Conservation (phyloP, 2,113 vertebrate species). For the Rhinichthys klamathensis region DNA sequence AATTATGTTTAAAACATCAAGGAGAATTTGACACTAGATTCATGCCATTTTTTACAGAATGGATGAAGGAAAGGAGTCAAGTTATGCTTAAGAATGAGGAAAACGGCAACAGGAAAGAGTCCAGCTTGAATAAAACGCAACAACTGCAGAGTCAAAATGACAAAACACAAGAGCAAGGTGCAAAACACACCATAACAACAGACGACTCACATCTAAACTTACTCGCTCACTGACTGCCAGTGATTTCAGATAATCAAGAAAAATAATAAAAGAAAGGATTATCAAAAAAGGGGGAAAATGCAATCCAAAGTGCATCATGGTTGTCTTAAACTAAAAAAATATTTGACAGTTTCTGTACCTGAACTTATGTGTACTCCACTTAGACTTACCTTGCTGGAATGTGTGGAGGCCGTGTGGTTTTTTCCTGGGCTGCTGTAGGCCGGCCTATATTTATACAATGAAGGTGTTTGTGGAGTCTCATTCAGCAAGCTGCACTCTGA, state of each 20-base stretch:
- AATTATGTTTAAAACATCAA: constrained; percentile 19
- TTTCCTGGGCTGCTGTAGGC: constrained; percentile 88
- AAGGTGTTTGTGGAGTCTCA: constrained; percentile 90
- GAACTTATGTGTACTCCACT: not conserved
- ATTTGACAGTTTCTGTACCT: not conserved
- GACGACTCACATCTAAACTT: constrained; percentile 69
- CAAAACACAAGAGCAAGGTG: constrained; percentile 20
- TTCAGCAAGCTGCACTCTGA: constrained; percentile 88
- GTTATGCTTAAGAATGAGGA: constrained; percentile 2
- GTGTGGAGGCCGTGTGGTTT: constrained; percentile 74
- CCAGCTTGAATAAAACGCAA: constrained; percentile 41
- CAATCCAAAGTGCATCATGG: constrained; percentile 38
- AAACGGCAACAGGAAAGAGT: constrained; percentile 48
- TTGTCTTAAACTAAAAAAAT: not conserved
- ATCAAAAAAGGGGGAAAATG: constrained; percentile 54
- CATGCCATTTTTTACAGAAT: constrained; percentile 48
- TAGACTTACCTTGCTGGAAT: constrained; percentile 76
- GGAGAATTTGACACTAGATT: constrained; percentile 26
- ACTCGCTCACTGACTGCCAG: constrained; percentile 77
- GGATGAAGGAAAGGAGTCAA: constrained; percentile 39
- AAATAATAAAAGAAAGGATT: constrained; percentile 65
- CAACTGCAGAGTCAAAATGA: constrained; percentile 40
- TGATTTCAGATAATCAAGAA: constrained; percentile 68
- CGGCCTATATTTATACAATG: constrained; percentile 94
- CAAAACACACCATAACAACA: constrained; percentile 53